Evolutionary conservation across 2,888 invertebrate genomes (phyloP), one percentile per base, ranked within the genome.

Genomic region (Lasius platythorax): DNA sequence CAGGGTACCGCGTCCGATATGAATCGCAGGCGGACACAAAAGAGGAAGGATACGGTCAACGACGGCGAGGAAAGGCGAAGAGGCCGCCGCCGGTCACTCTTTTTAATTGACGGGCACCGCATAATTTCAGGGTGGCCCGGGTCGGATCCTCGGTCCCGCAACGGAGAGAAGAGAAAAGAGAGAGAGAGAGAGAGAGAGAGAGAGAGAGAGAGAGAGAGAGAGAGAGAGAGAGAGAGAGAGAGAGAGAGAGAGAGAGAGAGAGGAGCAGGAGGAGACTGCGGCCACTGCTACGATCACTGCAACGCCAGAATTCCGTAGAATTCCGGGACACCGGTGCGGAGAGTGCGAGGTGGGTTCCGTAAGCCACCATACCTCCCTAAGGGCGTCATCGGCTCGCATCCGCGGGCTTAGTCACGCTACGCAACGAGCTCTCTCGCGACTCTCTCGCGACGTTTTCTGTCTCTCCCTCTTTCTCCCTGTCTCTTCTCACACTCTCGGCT

Each of bases 371-470:
- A 15, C 40, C 64, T 82, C 64, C 76, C 53, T 33, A 12, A 64
- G 68, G 58, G 53, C 64, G 76, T 63, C 81, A 56, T 74, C 81
- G 46, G 43, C n/a, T 76, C 78, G 79, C 61, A 85, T 90, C 83
- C 85, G 89, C 91, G 40, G 76, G 56, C 93, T 92, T 93, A 94
- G 93, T 93, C 93, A 94, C 92, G 93, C 91, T 93, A 87, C 64
- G 91, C 92, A 94, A 94, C 93, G 94, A 93, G 92, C 86, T 37
- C 79, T 79, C 67, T 58, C 64, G 64, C 75, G 37, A 37, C 46
- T 50, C 30, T 30, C 53, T 76, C 63, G 58, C 73, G 58, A 15
- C 68, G 46, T 23, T 53, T 23, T 15, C 23, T 40, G 43, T 12
- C 15, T 23, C n/a, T 37, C 28, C 43, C 6, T 6, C 53, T 43